A percentile compares a stretch with the other conserved stretches of the same genome.
phyloP scores from a whole-genome alignment of 92 coral and sea anemone genomes.

The Porites cylindrica region DNA sequence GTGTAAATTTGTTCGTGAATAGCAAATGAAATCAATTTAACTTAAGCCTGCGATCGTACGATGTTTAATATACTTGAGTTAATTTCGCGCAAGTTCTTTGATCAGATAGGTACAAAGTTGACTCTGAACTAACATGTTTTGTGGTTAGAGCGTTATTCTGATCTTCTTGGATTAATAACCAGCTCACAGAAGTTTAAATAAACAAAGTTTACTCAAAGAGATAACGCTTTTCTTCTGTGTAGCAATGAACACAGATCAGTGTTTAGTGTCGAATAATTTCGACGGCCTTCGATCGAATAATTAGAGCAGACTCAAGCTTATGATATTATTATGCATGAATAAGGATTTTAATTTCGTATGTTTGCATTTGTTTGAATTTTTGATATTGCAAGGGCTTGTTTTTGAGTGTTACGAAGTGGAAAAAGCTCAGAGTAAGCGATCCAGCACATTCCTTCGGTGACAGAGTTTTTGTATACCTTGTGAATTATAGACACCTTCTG shows the following conservation, averaged over 20 bases:
- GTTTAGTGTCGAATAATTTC: background rate
- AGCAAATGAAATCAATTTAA: background rate
- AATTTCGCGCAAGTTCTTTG: background rate
- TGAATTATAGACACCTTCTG: background rate
- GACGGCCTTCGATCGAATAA: slow-evolving; percentile 4
- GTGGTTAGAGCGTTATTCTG: slow-evolving; percentile 7
- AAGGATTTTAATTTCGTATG: slow-evolving; percentile 4
- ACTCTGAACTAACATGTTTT: background rate
- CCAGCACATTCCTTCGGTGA: background rate
- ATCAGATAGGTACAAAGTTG: background rate
- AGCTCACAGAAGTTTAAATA: slow-evolving; percentile 13
- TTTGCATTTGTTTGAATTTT: slow-evolving; percentile 29
- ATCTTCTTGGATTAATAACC: slow-evolving; percentile 16
- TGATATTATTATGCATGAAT: background rate
- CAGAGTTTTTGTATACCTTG: background rate
- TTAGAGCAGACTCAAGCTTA: background rate
- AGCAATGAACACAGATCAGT: slow-evolving; percentile 12
- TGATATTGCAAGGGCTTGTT: slow-evolving; percentile 6
- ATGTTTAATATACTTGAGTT: background rate
- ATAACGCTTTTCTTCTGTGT: background rate
- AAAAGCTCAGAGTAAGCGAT: background rate
- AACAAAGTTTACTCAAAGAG: slow-evolving; percentile 3
- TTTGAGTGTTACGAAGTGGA: background rate
- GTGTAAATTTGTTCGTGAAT: background rate
- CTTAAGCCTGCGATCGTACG: background rate